Evolutionary conservation across 2,113 vertebrate genomes (phyloP).

Genomic region (Pyxicephalus adspersus): DNA sequence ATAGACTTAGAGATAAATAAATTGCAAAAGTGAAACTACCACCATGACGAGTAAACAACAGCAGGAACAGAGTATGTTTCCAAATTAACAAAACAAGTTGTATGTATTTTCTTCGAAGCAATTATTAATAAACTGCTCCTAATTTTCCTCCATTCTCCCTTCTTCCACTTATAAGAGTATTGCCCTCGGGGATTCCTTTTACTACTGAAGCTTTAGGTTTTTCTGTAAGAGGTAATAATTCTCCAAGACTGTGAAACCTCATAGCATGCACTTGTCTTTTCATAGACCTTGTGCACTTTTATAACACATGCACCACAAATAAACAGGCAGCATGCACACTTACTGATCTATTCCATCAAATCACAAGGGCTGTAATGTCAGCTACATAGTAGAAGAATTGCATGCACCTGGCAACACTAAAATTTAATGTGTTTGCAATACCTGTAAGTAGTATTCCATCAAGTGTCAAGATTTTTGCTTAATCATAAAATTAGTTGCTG

Average conservation of each 20-base stretch:
- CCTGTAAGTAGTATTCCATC: too few relatives aligned
- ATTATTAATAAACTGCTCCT: too few relatives aligned
- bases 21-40: too few relatives aligned
- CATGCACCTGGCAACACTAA: neutral
- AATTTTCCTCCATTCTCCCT: too few relatives aligned
- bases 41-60: too few relatives aligned
- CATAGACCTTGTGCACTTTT: constrained; percentile 25
- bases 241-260: neutral
- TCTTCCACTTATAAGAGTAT: neutral
- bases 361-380: constrained; percentile 44
- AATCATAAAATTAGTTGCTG: too few relatives aligned
- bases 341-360: constrained; percentile 1
- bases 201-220: neutral
- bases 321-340: constrained; percentile 46
- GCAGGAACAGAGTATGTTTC: too few relatives aligned
- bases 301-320: constrained; percentile 35
- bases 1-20: too few relatives aligned
- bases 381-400: neutral
- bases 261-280: constrained; percentile 30
- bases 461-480: too few relatives aligned
- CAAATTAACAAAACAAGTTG: too few relatives aligned
- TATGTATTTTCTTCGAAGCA: too few relatives aligned
- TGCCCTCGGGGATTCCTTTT: neutral
- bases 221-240: neutral
- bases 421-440: too few relatives aligned